Conservation (phyloP, 2,113 vertebrate species). For the Tachycineta bicolor region DNA sequence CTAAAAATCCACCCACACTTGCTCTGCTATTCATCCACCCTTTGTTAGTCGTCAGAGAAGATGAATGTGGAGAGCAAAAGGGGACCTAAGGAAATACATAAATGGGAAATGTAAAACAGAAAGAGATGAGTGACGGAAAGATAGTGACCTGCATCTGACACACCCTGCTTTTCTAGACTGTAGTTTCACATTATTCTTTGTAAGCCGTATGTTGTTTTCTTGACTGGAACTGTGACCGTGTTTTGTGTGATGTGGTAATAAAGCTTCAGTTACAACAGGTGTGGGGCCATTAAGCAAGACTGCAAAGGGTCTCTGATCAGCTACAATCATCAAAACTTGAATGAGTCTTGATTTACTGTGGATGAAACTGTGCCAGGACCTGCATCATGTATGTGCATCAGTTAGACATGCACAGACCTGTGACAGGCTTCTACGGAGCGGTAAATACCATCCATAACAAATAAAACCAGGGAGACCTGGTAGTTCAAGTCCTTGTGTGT, state of each 20-base stretch:
- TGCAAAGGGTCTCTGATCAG: slow-evolving; percentile 50
- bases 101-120: background rate
- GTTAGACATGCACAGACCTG: slow-evolving; percentile 33
- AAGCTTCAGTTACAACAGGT: slow-evolving; percentile 1
- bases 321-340: slow-evolving; percentile 9
- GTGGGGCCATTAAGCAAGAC: background rate
- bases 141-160: slow-evolving; percentile 1
- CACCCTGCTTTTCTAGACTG: slow-evolving; percentile 3
- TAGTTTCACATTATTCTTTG: slow-evolving; percentile 6
- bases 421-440: background rate
- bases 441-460: background rate
- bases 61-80: background rate
- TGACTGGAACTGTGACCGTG: background rate
- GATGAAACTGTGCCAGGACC: slow-evolving; percentile 3
- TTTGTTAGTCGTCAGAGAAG: background rate
- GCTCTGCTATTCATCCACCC: background rate
- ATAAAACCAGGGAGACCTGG: background rate
- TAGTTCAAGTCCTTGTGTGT: background rate
- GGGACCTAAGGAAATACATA: background rate
- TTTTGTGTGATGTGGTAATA: background rate
- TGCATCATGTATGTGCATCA: slow-evolving; percentile 6
- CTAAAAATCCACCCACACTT: slow-evolving; percentile 10
- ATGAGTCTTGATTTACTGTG: background rate
- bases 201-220: background rate
- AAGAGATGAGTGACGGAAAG: slow-evolving; percentile 8